Conservation (phyloP, 2,113 vertebrate species). For the Steatornis caripensis region DNA sequence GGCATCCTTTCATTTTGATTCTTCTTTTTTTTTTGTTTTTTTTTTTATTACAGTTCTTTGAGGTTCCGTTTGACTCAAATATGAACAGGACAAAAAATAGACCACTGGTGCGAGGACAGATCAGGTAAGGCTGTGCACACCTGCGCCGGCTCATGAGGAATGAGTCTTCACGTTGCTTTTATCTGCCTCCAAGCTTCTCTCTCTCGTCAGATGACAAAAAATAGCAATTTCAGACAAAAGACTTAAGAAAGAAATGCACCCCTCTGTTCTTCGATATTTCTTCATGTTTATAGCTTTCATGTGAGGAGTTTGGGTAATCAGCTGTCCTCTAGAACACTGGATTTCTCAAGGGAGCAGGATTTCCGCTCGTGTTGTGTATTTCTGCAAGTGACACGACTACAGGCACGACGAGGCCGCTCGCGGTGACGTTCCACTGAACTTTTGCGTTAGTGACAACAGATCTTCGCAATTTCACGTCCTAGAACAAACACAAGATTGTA, state of each 20-base stretch:
- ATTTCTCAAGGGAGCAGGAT: background rate
- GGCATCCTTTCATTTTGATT: constrained; percentile 33
- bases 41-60: constrained; percentile 87
- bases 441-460: background rate
- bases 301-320: background rate
- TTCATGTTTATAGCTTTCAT: background rate
- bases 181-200: background rate
- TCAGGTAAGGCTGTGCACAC: constrained; percentile 82
- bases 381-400: background rate
- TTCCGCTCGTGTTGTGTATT: background rate
- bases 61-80: constrained; percentile 98
- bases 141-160: background rate
- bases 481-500: background rate
- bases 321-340: background rate
- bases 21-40: background rate
- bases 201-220: background rate
- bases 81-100: constrained; percentile 99
- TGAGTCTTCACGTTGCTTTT: background rate
- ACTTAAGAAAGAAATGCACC: background rate
- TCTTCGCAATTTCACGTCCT: background rate
- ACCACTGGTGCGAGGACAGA: constrained; percentile 93
- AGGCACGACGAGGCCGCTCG: rapidly evolving
- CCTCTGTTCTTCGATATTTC: background rate
- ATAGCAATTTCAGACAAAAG: background rate
- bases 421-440: background rate